These are phyloP conservation scores for Osmoderma eremita DNA, from an alignment of 2,888 invertebrate genomes.

Conservation along the genomic window DNA sequence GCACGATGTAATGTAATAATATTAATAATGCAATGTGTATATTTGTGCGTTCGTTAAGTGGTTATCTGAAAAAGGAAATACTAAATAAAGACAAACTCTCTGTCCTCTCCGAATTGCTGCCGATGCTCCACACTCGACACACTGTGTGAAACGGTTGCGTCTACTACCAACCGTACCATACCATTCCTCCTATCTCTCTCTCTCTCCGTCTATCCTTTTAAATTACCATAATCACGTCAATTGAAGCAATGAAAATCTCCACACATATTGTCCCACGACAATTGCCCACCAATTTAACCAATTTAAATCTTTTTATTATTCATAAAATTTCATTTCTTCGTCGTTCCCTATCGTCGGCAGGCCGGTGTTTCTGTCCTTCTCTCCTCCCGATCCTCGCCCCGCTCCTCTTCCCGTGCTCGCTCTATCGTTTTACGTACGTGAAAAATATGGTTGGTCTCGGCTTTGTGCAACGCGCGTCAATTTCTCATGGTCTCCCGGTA, in stretches of 20 bases:
- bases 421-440: not conserved
- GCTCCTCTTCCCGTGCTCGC: not conserved
- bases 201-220: constrained; percentile 40
- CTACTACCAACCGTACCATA: constrained; percentile 50
- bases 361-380: too few relatives aligned
- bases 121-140: too few relatives aligned
- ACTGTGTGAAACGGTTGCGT: constrained; percentile 42
- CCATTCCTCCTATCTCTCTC: constrained; percentile 49
- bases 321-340: constrained; percentile 62
- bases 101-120: not conserved
- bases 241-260: constrained; percentile 61
- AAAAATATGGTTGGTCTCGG: too few relatives aligned
- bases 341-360: not conserved
- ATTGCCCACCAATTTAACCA: constrained; percentile 64
- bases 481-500: too few relatives aligned
- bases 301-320: constrained; percentile 65
- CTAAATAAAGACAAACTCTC: constrained; percentile 52
- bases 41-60: constrained; percentile 35
- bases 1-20: not conserved
- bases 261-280: constrained; percentile 61
- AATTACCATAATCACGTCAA: constrained; percentile 62
- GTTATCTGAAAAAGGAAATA: constrained; percentile 53
- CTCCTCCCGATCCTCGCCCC: not conserved
- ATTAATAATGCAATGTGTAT: not conserved
- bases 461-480: too few relatives aligned